Percentiles rank a stretch among this genome's conserved stretches.
Evolutionary conservation across 2,888 invertebrate genomes (phyloP).

Genomic region (Drosophila hamatofila): DNA sequence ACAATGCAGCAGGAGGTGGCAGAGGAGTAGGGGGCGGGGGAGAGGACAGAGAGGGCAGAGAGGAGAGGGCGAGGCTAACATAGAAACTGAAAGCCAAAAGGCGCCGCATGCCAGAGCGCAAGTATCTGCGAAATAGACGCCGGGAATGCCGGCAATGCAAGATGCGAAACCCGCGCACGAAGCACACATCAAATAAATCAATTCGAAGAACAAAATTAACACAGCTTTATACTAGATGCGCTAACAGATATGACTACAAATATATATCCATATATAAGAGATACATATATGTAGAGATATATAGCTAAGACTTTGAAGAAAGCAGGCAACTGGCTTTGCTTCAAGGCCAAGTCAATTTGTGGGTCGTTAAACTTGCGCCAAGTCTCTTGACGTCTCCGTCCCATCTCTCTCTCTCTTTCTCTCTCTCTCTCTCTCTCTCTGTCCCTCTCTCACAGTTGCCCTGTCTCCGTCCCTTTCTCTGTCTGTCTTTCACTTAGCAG

Average conservation of each 20-base stretch:
- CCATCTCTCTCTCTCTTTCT: not conserved
- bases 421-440: not conserved
- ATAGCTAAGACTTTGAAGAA: constrained; percentile 2
- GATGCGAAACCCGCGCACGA: constrained; percentile 48
- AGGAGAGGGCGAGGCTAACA: not conserved
- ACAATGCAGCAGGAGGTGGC: constrained; percentile 20
- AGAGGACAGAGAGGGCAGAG: not conserved
- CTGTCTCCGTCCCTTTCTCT: not conserved
- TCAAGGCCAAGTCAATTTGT: constrained; percentile 65
- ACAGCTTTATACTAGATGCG: constrained; percentile 44
- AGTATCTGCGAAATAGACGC: constrained; percentile 67
- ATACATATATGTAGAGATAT: not conserved
- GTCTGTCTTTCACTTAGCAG: not conserved
- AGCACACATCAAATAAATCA: constrained; percentile 43
- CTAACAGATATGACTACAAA: not conserved
- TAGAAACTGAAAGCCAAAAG: constrained; percentile 28
- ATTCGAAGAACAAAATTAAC: constrained; percentile 59
- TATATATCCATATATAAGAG: not conserved
- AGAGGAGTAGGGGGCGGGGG: not conserved
- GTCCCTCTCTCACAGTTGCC: no score
- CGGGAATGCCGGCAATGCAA: constrained; percentile 75
- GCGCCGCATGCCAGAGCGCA: constrained; percentile 65
- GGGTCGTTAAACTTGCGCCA: constrained; percentile 69
- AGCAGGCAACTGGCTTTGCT: constrained; percentile 53
- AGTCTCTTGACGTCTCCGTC: constrained; percentile 11